Conservation (phyloP, 2,113 vertebrate species). For the Psephotus haematonotus region DNA sequence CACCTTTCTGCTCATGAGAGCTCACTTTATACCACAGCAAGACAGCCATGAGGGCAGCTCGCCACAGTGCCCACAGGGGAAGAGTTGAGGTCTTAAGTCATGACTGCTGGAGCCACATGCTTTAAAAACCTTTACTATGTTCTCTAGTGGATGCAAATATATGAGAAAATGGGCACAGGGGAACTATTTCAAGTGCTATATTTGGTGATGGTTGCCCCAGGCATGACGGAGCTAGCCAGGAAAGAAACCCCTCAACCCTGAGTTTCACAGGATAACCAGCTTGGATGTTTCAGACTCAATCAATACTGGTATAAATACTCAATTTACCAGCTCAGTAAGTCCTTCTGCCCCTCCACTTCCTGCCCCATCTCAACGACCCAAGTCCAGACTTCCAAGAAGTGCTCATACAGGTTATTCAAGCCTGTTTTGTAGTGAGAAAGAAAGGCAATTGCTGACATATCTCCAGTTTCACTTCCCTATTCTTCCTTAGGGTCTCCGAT, state of each 20-base stretch:
- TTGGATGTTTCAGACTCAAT: background rate
- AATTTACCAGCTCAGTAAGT: background rate
- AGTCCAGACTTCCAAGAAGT: background rate
- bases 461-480: accelerated
- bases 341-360: background rate
- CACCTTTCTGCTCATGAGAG: background rate
- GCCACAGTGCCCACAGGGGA: background rate
- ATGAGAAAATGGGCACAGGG: background rate
- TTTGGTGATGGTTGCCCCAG: background rate
- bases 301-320: background rate
- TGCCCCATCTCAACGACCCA: background rate
- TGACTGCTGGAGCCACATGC: background rate
- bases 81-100: slow-evolving; percentile 24
- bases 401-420: background rate
- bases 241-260: background rate
- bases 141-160: background rate
- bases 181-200: background rate
- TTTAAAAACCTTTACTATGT: background rate
- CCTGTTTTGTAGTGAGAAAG: background rate
- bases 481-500: background rate
- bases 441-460: background rate
- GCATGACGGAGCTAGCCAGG: background rate
- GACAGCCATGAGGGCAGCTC: background rate
- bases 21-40: background rate
- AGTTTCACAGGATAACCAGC: background rate